Evolutionary conservation across 2,888 invertebrate species (phyloP), one percentile per base, ranked within the genome.

Genomic region (Eristalis tenax): DNA sequence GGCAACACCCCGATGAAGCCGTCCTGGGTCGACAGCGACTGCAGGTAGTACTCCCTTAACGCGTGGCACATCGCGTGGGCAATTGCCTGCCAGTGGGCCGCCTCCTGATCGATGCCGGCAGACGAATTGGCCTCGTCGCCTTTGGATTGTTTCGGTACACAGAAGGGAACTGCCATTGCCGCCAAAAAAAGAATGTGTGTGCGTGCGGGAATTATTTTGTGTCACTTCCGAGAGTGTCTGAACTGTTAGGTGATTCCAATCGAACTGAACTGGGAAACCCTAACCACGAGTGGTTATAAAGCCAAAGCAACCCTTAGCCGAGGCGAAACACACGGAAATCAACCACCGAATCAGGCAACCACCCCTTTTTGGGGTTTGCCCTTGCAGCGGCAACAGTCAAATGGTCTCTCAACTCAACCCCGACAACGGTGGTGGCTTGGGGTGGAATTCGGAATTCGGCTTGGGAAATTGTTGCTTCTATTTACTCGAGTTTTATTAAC

Each of bases 141-240:
- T 66, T 88, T 74, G 4, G 79, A 76, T 32, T 89, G 82, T 78
- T 91, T 89, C 64, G 92, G 91, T 81, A 91, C 92, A 76, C 89
- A 91, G 89, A 92, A 92, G 28, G 92, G 93, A 85, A 92, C 91
- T 22, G 92, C 92, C 92, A 92, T 92, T 70, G 84, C 89, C 64
- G 68, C 66, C 81, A 81, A 69, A 79, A 74, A 64, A 18, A 56
- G 18, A 6, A 59, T 26, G 18, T 11, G 26, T 22, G 18, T 11
- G 3, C 8, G 59, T 18, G 11, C 26, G n/a, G 59, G 10, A 26
- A 23, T 13, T 23, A 3, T n/a, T 18, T 50, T 4, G 18, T 18
- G 50, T 43, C 5, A 26, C 22, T 23, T 57, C 57, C 22, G 26
- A 18, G 26, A 15, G 70, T 38, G 59, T 76, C 43, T 73, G 40